Percentiles rank a stretch among this genome's conserved stretches.
These are phyloP conservation scores for Anthonomus grandis DNA, from an alignment of 1,140 invertebrate genomes.

Conservation along the genomic window DNA sequence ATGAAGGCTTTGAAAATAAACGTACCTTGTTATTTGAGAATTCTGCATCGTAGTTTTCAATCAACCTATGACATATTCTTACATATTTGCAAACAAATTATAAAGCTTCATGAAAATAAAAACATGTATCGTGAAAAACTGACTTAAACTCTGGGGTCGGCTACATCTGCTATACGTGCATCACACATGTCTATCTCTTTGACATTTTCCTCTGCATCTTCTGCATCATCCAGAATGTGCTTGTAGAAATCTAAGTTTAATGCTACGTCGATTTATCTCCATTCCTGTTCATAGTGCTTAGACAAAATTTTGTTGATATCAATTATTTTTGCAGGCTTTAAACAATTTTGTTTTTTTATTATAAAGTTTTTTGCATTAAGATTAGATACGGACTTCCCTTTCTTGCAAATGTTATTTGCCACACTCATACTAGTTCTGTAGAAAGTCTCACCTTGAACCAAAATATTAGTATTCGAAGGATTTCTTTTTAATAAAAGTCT, in stretches of 20 bases:
- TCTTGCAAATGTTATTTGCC: constrained; percentile 10
- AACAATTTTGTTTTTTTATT: background rate
- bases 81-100: background rate
- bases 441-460: constrained; percentile 5
- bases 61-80: background rate
- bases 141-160: background rate
- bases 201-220: background rate
- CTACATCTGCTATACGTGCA: background rate
- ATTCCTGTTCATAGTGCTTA: constrained; percentile 4
- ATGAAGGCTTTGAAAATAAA: background rate
- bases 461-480: background rate
- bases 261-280: background rate
- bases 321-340: background rate
- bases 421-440: background rate
- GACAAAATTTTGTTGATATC: constrained; percentile 2
- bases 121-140: too few relatives aligned
- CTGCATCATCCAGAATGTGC: background rate
- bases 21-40: too few relatives aligned
- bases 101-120: too few relatives aligned
- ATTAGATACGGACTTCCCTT: background rate
- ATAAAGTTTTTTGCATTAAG: constrained; percentile 4
- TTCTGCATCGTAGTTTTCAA: background rate
- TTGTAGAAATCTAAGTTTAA: background rate
- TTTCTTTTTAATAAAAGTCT: constrained; percentile 12
- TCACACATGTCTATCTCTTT: background rate